phyloP scores from a whole-genome alignment of 1,140 invertebrate species.

The Halyomorpha halys region DNA sequence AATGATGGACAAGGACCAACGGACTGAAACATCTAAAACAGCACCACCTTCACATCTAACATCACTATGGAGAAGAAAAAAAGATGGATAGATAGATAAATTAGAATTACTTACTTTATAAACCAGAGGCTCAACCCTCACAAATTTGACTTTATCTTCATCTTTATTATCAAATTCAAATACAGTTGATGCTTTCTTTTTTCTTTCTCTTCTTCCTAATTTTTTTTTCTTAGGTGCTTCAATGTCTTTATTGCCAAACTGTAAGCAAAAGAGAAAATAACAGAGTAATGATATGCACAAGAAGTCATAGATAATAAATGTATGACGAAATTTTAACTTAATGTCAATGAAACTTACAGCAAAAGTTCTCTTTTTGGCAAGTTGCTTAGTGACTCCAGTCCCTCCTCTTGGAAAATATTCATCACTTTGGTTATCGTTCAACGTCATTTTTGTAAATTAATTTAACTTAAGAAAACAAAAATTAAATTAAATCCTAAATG shows the following conservation, averaged over 20 bases:
- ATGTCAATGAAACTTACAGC: background rate
- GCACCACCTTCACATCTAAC: no score
- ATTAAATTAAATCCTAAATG: no score
- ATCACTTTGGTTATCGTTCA: background rate
- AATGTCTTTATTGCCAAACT: background rate
- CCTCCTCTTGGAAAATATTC: conserved; percentile 11
- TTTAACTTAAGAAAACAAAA: no score
- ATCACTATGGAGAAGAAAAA: no score
- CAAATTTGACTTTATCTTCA: background rate
- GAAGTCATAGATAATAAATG: background rate
- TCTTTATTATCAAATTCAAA: background rate
- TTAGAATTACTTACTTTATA: background rate
- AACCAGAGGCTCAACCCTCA: background rate
- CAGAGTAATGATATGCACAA: background rate
- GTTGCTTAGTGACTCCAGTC: background rate
- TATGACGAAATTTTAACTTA: background rate
- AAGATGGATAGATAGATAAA: no score
- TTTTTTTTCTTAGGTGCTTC: background rate
- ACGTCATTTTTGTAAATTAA: background rate
- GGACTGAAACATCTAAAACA: no score
- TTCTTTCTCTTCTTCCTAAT: conserved; percentile 1
- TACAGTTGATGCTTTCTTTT: background rate
- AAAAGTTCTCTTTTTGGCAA: background rate
- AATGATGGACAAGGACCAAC: no score
- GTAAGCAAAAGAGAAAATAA: background rate